Base-by-base conservation (phyloP, 1,140 invertebrate genomes). In the Apolygus lucorum region DNA sequence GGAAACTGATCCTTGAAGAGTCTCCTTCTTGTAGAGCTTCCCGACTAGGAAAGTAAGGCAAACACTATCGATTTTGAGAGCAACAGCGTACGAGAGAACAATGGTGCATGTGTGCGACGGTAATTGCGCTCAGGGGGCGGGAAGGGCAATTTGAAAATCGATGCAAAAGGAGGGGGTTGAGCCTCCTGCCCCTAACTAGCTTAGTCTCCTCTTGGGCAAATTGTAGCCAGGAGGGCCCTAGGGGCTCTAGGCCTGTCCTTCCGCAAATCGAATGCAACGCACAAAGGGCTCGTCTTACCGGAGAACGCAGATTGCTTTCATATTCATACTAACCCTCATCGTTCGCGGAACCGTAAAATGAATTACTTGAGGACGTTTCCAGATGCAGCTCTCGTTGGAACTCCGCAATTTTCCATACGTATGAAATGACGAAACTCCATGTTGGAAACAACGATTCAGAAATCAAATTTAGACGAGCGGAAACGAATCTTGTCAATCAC, bases 141-240 rank as follows among this genome's bases (percentile, higher is more conserved):
- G 64, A 28, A 52, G 54, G 67, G 67, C 62, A 68, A 68, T 68
- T 68, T 68, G 67, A 68, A 68, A 68, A 68, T 68, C 67, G 67
- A 68, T 68, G 67, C 26, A 34, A 29, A 49, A 24, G 49, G 67
- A 22, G 67, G 26, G 28, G 34, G 34, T 22, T 42, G 27, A 2
- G n/a, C n/a, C n/a, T n/a, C n/a, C n/a, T n/a, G n/a, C 52, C 54
- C 42, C 67, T 59, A 52, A 62, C 27, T 54, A 28, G 52, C 67
- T 59, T 28, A 59, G 29, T 59, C 52, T 62, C 66, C 54, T 59
- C 54, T 59, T 13, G 27, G 26, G 64, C 64, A 66, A 66, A 66
- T 66, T 66, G 64, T 66, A 29, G 64, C 64, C 64, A 28, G 29
- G 29, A 66, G 64, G 64, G 64, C 29, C 54, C 28, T 66, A 28